Evolutionary conservation across 2,888 invertebrate species (phyloP).

Genomic region (Endomychus coccineus): DNA sequence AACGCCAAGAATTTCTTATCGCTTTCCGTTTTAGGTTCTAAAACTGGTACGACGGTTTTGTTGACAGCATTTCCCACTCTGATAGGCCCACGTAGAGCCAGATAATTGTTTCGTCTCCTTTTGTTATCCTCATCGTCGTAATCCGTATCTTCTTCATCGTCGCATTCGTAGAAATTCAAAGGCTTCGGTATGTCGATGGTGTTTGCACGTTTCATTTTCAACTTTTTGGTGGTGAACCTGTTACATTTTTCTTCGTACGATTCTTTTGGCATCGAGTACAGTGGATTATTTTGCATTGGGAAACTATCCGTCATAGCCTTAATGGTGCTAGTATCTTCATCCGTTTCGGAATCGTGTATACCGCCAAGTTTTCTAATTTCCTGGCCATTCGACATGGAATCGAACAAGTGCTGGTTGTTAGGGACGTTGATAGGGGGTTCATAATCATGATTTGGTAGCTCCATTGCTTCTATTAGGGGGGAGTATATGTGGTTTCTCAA

Average conservation of each 20-base stretch:
- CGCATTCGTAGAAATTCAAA: constrained; percentile 43
- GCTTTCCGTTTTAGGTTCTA: constrained; percentile 76
- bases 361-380: too few species aligned
- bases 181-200: constrained; percentile 82
- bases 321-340: constrained; percentile 31
- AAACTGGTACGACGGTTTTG: constrained; percentile 52
- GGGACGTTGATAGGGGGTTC: too few species aligned
- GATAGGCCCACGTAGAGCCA: constrained; percentile 52
- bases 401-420: too few species aligned
- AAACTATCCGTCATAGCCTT: constrained; percentile 22
- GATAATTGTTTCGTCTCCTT: constrained; percentile 38
- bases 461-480: too few species aligned
- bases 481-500: too few species aligned
- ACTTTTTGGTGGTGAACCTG: constrained; percentile 57
- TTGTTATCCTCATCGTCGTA: constrained; percentile 33
- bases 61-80: constrained; percentile 46
- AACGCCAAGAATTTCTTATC: constrained; percentile 79
- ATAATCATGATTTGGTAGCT: too few species aligned
- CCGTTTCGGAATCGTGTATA: constrained; percentile 31
- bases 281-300: constrained; percentile 34
- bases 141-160: constrained; percentile 46
- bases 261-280: constrained; percentile 25
- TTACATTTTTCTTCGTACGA: constrained; percentile 31
- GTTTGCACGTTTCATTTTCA: constrained; percentile 79
- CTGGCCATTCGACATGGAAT: too few species aligned